Base-by-base conservation (phyloP, 2,113 vertebrate species). In the Suncus etruscus region DNA sequence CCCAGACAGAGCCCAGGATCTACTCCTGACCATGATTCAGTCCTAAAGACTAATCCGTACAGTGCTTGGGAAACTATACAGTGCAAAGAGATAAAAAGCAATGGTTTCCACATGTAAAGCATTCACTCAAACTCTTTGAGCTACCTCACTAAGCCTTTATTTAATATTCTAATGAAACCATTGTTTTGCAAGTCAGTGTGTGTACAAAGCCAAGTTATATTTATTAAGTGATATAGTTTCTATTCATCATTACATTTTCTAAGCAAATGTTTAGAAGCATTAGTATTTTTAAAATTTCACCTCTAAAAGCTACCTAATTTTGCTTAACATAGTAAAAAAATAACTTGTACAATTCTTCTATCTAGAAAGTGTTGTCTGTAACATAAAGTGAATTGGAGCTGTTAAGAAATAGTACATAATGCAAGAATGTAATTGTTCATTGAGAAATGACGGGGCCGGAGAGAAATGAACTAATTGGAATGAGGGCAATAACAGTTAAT, bases 221-320 rank as follows among this genome's bases (percentile, higher is more conserved):
- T 50, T 20, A 85, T 10, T 45, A 4, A 18, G 77, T n/a, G 58
- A 10, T 51, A 25, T 29, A 65, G 72, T 20, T 78, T 91, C 54
- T 50, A 0, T 89, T 72, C 32, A 48, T 80, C 58, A 50, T 29
- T 69, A 1, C 8, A 8, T 94, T 45, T 89, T 65, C 87, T 66
- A 82, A 89, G 88, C 51, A 87, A 27, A 73, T 95, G 75, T 96
- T 97, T 96, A 88, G 85, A 96, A 96, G 83, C 63, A 15, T 95
- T 96, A 96, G 87, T 95, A 94, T 92, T 96, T 92, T 93, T 97
- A 94, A 25, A 83, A 87, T 82, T 93, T 96, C 70, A 95, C 12
- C 89, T 96, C 87, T 96, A 66, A 80, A 95, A 96, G 72, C 85
- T 93, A 74, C 84, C 58, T 97, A 89, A 96, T 96, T 95, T 97